Evolutionary conservation across 1,140 invertebrate genomes (phyloP), one percentile per base, ranked within the genome.

Genomic region (Drosophila sechellia): DNA sequence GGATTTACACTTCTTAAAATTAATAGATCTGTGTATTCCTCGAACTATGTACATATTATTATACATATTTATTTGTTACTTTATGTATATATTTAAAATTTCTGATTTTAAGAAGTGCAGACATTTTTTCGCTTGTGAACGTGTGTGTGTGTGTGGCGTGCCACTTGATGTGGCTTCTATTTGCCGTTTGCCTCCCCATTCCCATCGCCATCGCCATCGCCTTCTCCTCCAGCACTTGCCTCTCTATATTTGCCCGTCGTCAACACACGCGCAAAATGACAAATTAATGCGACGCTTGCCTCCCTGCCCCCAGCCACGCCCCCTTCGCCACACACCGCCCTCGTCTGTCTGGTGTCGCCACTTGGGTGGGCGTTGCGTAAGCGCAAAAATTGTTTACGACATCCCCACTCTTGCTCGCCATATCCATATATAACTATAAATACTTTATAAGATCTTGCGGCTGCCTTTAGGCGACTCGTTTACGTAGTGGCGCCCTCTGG

Each of bases 271-370:
- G 77, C 69, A 75, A 87, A 86, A 86, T 86, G 83, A 86, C 83
- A 86, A 86, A 86, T 86, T 86, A 86, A 86, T 86, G 83, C 70
- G 63, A 79, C 58, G 73, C 78, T 77, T 64, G 71, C 57, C 80
- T 55, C 64, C 37, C 37, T 54, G 31, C 45, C 52, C 40, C 22
- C 43, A 10, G 39, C 40, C 65, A 39, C 73, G 55, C 37, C 61
- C 39, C 52, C 27, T 25, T 15, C 27, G 37, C 20, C 5, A 27
- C 5, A 20, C 46, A 15, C 13, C 46, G 46, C 46, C 48, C 48
- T 12, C 48, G 31, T 31, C 46, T 46, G 37, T 68, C 58, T 66
- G 71, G 48, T 77, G 61, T 57, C 63, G 54, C 63, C 73, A 69
- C 73, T 66, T 77, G 73, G 73, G 72, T 77, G 73, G 73, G 73